These are phyloP conservation scores for Julus scandinavius DNA, from an alignment of 2,888 invertebrate species.

Conservation along the genomic window DNA sequence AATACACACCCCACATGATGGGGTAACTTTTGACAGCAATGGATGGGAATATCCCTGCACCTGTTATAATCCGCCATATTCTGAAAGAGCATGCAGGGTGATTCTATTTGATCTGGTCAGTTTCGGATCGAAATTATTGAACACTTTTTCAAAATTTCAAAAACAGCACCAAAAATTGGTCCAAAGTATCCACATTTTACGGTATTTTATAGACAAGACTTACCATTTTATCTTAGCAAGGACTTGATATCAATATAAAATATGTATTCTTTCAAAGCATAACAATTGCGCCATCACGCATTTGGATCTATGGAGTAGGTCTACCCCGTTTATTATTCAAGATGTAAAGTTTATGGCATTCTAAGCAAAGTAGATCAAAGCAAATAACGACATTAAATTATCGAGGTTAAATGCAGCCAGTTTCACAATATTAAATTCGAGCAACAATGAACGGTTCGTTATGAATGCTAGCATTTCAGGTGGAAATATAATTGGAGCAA, in stretches of 20 bases:
- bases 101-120: too few species aligned
- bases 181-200: too few species aligned
- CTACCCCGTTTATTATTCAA: neutral
- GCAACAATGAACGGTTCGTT: slow-evolving; percentile 18
- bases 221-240: neutral
- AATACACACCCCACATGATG: too few species aligned
- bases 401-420: slow-evolving; percentile 9
- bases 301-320: neutral
- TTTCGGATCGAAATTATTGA: too few species aligned
- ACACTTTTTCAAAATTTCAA: too few species aligned
- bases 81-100: too few species aligned
- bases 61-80: too few species aligned
- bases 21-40: too few species aligned
- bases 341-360: neutral
- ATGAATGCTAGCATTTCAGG: neutral
- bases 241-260: neutral
- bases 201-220: too few species aligned
- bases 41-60: too few species aligned
- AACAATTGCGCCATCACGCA: neutral
- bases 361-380: slow-evolving; percentile 15
- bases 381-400: slow-evolving; percentile 3
- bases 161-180: too few species aligned
- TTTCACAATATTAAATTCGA: neutral
- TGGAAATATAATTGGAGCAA: slow-evolving; percentile 9
- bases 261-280: neutral